These are phyloP conservation scores for Merodon equestris DNA, from an alignment of 2,888 invertebrate species.

Conservation along the genomic window DNA sequence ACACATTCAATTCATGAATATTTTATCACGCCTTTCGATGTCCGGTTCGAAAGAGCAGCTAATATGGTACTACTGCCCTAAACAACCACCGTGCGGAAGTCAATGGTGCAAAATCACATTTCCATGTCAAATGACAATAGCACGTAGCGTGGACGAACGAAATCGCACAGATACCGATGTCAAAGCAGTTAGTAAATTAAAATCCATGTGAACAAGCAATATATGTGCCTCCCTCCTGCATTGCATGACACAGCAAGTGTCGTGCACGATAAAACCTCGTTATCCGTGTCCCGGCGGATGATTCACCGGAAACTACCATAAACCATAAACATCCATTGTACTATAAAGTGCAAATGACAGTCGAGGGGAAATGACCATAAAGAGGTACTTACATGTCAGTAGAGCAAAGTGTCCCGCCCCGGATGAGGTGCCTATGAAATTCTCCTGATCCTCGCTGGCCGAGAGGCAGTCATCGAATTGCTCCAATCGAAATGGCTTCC, in stretches of 20 bases:
- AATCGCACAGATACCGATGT: slow-evolving; percentile 20
- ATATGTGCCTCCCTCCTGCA: slow-evolving; percentile 17
- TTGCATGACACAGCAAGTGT: slow-evolving; percentile 3
- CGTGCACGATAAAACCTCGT: slow-evolving; percentile 43
- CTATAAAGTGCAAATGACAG: no score
- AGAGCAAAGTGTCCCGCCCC: slow-evolving; percentile 78
- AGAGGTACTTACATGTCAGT: slow-evolving; percentile 77
- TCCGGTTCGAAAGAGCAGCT: no score
- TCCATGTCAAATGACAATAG: slow-evolving; percentile 46
- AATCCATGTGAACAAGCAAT: slow-evolving; percentile 30
- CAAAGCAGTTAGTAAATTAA: slow-evolving; percentile 21
- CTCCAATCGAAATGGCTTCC: slow-evolving; percentile 76
- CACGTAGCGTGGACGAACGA: slow-evolving; percentile 38
- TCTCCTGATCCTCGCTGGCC: slow-evolving; percentile 75
- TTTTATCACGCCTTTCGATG: no score
- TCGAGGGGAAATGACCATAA: slow-evolving; percentile 20
- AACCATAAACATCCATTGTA: no score
- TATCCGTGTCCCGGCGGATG: slow-evolving; percentile 19
- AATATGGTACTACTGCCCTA: not conserved
- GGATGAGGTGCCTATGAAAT: slow-evolving; percentile 75
- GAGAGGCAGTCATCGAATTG: slow-evolving; percentile 76
- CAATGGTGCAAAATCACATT: slow-evolving; percentile 34
- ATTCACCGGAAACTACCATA: slow-evolving; percentile 36
- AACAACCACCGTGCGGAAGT: slow-evolving; percentile 13
- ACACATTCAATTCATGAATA: no score